These are phyloP conservation scores for Chelon auratus DNA, from an alignment of 2,797 vertebrate genomes.

Conservation along the genomic window DNA sequence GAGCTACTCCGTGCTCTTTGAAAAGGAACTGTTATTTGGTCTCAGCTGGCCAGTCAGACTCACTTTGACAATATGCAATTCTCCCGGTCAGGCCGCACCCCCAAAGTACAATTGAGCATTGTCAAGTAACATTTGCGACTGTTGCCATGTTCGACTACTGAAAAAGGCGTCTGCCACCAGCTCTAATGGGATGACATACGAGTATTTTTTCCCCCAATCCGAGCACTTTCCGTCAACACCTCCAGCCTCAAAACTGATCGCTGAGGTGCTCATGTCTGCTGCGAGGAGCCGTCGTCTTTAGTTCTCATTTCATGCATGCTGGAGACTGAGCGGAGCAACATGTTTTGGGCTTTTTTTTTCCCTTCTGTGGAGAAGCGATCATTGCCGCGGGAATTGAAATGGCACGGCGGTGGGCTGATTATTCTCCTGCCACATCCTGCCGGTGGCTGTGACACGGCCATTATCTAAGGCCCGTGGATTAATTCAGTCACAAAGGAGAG, in stretches of 20 bases:
- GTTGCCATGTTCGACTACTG: not conserved
- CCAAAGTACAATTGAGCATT: slow-evolving; percentile 9
- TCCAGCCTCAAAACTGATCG: slow-evolving; percentile 24
- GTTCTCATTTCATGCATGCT: slow-evolving; percentile 57
- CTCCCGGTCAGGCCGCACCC: slow-evolving; percentile 23
- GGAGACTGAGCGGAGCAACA: slow-evolving; percentile 29
- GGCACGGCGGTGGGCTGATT: slow-evolving; percentile 58
- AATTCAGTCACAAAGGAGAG: slow-evolving; percentile 77
- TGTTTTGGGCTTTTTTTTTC: slow-evolving; percentile 5
- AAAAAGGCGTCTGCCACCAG: too few relatives aligned
- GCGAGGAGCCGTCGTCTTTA: slow-evolving; percentile 29
- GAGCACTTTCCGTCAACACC: too few relatives aligned
- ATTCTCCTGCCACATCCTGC: slow-evolving; percentile 65
- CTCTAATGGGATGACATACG: too few relatives aligned
- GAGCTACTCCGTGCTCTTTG: slow-evolving; percentile 26
- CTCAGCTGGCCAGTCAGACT: slow-evolving; percentile 43
- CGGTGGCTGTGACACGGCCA: slow-evolving; percentile 65
- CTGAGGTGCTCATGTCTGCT: slow-evolving; percentile 18
- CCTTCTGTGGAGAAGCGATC: slow-evolving; percentile 35
- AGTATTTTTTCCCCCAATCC: too few relatives aligned
- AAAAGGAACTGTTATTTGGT: slow-evolving; percentile 57
- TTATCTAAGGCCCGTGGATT: slow-evolving; percentile 73
- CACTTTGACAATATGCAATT: slow-evolving; percentile 53
- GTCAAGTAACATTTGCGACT: slow-evolving; percentile 2
- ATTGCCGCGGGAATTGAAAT: slow-evolving; percentile 55